Evolutionary conservation across 2,888 invertebrate genomes (phyloP).

Genomic region (Polydrusus pterygomalis): DNA sequence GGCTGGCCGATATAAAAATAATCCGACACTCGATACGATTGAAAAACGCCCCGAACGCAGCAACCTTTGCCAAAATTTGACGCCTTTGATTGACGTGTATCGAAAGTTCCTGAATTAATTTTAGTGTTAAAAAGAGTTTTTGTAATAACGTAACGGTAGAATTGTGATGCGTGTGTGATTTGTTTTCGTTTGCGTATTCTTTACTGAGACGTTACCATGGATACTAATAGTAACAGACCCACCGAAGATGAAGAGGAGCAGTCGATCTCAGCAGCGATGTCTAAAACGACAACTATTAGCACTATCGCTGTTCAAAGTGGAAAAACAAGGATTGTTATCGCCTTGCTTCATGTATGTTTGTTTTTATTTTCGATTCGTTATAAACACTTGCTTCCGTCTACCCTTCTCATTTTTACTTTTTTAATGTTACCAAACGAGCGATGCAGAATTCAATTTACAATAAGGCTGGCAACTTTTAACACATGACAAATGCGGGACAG

Average conservation of each 20-base stretch:
- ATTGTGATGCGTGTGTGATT: conserved; percentile 24
- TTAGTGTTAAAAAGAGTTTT: conserved; percentile 24
- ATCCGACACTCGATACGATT: conserved; percentile 52
- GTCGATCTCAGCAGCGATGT: conserved; percentile 65
- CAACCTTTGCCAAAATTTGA: conserved; percentile 39
- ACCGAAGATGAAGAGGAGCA: conserved; percentile 62
- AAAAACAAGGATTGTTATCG: conserved; percentile 89
- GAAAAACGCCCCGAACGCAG: conserved; percentile 40
- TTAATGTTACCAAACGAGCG: no score
- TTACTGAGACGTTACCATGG: conserved; percentile 49
- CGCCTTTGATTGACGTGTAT: conserved; percentile 20
- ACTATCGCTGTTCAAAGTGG: conserved; percentile 94
- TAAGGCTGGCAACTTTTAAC: no score
- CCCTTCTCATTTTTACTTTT: no score
- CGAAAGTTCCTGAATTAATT: conserved; percentile 26
- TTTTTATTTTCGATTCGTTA: conserved; percentile 4
- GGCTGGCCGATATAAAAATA: conserved; percentile 60
- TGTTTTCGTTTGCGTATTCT: not conserved
- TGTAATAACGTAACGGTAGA: conserved; percentile 2
- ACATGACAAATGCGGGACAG: no score
- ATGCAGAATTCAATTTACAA: no score
- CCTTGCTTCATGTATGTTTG: conserved; percentile 86
- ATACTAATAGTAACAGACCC: conserved; percentile 60
- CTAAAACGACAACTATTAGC: conserved; percentile 88
- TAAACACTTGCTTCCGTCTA: not conserved